Evolutionary conservation across 2,113 vertebrate genomes (phyloP), one percentile per base, ranked within the genome.

Genomic region (Aldabrachelys gigantea): DNA sequence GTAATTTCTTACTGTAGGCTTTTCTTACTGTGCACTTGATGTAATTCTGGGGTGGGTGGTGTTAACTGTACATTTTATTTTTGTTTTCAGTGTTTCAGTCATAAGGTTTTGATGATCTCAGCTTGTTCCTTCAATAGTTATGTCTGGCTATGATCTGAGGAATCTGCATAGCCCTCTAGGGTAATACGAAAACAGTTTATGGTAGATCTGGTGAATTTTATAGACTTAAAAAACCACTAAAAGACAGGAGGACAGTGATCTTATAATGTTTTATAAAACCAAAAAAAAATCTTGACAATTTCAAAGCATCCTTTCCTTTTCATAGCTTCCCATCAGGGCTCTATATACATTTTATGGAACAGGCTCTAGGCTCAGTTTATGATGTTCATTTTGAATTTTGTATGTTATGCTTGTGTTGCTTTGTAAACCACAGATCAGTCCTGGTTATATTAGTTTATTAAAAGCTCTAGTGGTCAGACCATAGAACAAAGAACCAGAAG

Each of bases 1-100:
- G 96, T 95, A 92, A 92, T 94, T 96, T 97, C 96, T 97, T 95
- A 87, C 91, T 27, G 3, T 52, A 91, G 96, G 89, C 92, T 96
- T 97, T 96, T 96, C 97, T 95, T 89, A 82, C 97, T 96, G 96
- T 94, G 94, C 89, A 81, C 86, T 80, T 96, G 95, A 93, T 97
- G 93, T 92, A 82, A 89, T 97, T 97, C 95, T 95, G 50, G 91
- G 93, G 97, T 97, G 88, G 91, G 92, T 31, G 75, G 94, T 94
- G 89, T 91, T 89, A 82, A 93, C 95, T 62, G 89, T 91, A 79
- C 88, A 85, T 95, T 96, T 96, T 97, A 97, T 97, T 98, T 94
- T 97, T 97, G 96, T 97, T 97, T 96, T 89, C 88, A 89, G 82
- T 76, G 19, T 94, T 96, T 92, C 83, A 96, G 76, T 95, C 79